These are phyloP conservation scores for Mimachlamys varia DNA, from an alignment of 2,888 invertebrate genomes.

Conservation along the genomic window DNA sequence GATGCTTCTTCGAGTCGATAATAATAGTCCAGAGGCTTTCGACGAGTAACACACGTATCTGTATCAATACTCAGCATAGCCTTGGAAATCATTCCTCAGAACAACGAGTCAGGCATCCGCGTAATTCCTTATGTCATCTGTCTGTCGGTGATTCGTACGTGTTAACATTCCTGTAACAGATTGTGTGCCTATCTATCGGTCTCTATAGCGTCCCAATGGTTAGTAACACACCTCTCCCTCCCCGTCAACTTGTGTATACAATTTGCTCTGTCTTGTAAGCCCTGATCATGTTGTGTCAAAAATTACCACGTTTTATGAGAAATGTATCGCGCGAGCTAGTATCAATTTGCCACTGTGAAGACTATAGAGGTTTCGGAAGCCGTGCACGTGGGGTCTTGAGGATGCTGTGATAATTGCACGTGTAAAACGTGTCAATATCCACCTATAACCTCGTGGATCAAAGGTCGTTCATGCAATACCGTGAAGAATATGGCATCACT, in stretches of 20 bases:
- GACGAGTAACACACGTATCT: not conserved
- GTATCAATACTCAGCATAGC: not conserved
- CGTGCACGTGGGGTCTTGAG: not conserved
- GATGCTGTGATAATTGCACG: not conserved
- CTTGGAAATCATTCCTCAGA: not conserved
- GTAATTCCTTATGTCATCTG: not conserved
- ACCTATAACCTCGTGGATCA: not conserved
- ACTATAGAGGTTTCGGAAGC: not conserved
- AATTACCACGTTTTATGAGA: not conserved
- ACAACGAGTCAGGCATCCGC: not conserved
- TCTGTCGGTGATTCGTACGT: not conserved
- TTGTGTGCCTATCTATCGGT: constrained; percentile 22
- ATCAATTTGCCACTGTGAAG: not conserved
- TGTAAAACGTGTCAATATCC: not conserved
- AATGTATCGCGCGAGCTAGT: too few relatives aligned
- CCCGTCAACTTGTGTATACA: constrained; percentile 24
- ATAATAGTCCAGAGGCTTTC: not conserved
- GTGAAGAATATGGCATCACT: not conserved
- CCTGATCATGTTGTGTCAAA: constrained; percentile 10
- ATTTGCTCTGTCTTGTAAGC: not conserved
- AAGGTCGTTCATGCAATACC: not conserved
- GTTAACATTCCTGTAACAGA: constrained; percentile 23
- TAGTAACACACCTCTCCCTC: not conserved
- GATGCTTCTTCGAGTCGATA: not conserved
- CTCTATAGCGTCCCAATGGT: not conserved